Evolutionary conservation across 1,140 invertebrate genomes (phyloP).

Genomic region (Zaprionus capensis): DNA sequence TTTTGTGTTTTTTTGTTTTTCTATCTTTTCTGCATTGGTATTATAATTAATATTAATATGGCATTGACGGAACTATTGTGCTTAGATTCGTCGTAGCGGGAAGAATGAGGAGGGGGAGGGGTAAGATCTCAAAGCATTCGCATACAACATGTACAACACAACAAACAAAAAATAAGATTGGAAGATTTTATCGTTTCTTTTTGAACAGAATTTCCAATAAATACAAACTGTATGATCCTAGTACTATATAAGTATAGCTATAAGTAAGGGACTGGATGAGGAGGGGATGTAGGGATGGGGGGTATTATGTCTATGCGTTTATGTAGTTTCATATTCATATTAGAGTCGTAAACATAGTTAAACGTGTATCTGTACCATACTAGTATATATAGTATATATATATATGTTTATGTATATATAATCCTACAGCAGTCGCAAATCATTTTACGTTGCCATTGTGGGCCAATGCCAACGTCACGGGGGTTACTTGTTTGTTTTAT

Average conservation of each 20-base stretch:
- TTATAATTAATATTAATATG: conserved; percentile 77
- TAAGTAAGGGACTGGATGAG: conserved; percentile 50
- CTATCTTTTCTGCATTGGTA: conserved; percentile 32
- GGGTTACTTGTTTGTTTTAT: conserved; percentile 32
- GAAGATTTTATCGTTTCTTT: conserved; percentile 50
- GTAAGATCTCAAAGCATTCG: conserved; percentile 35
- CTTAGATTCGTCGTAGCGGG: conserved; percentile 46
- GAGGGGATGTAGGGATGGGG: conserved; percentile 13
- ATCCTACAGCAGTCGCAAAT: conserved; percentile 78
- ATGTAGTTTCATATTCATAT: conserved; percentile 46
- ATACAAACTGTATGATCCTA: conserved; percentile 53
- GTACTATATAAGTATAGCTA: conserved; percentile 27
- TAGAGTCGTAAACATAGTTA: conserved; percentile 66
- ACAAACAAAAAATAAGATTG: conserved; percentile 64
- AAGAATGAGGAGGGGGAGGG: background rate
- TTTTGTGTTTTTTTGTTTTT: conserved; percentile 4
- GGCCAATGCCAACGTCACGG: conserved; percentile 46
- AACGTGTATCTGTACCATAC: conserved; percentile 48
- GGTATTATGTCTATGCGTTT: conserved; percentile 40
- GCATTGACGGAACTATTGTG: conserved; percentile 64
- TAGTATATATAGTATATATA: conserved; percentile 24
- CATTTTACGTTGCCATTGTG: conserved; percentile 24
- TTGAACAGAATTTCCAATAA: conserved; percentile 75
- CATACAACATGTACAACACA: conserved; percentile 67
- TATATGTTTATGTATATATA: conserved; percentile 25